These are phyloP conservation scores for Drosophila novamexicana DNA, from an alignment of 1,140 invertebrate species.

Conservation along the genomic window DNA sequence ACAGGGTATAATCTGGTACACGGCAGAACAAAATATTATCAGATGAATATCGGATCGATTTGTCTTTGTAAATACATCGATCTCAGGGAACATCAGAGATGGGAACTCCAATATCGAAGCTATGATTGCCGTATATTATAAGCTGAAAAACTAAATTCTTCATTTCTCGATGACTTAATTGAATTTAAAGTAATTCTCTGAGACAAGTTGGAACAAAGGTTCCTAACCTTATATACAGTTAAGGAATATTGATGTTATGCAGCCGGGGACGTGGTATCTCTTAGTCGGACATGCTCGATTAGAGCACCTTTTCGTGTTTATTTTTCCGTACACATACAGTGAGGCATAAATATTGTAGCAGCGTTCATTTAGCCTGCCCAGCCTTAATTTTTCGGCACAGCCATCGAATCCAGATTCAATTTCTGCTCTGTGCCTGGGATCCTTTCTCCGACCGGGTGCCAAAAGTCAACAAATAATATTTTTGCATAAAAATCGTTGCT, in stretches of 20 bases:
- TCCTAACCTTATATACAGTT: no score
- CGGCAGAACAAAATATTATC: no score
- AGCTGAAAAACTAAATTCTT: no score
- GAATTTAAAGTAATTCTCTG: no score
- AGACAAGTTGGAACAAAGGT: no score
- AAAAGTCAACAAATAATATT: conserved; percentile 83
- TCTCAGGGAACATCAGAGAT: no score
- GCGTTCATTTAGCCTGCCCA: conserved; percentile 22
- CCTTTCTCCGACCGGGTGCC: conserved; percentile 42
- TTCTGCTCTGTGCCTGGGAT: conserved; percentile 11
- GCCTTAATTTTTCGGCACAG: conserved; percentile 12
- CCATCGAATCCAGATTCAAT: conserved; percentile 45
- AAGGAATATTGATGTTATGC: not conserved
- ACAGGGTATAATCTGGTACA: no score
- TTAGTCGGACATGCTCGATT: not conserved
- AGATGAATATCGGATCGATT: no score
- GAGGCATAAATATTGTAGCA: conserved; percentile 35
- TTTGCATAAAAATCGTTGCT: conserved; percentile 73
- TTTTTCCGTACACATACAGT: conserved; percentile 13
- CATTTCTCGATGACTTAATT: no score
- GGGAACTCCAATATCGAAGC: no score
- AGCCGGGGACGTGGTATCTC: not conserved
- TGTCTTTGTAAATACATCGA: no score
- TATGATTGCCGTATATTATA: no score
- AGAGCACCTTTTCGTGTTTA: conserved; percentile 12